phyloP scores from a whole-genome alignment of 2,888 invertebrate species.

The Lasioglossum leucozonium region DNA sequence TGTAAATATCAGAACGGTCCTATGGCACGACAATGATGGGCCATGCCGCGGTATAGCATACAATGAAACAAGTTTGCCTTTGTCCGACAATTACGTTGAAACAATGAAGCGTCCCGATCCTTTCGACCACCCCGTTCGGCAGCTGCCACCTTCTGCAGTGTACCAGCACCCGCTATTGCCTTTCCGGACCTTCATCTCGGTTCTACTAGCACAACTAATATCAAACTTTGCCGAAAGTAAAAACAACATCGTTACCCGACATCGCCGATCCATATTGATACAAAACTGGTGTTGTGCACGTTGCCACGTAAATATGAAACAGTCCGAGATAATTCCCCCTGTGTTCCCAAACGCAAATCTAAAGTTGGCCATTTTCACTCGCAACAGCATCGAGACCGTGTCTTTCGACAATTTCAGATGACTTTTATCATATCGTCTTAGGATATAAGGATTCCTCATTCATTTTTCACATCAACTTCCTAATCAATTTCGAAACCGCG shows the following conservation, averaged over 20 bases:
- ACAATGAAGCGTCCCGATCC: slow-evolving; percentile 77
- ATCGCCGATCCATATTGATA: slow-evolving; percentile 37
- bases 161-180: slow-evolving; percentile 39
- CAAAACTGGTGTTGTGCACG: slow-evolving; percentile 11
- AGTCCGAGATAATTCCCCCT: neutral
- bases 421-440: neutral
- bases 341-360: neutral
- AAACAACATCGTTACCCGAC: slow-evolving; percentile 50
- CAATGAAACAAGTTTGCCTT: slow-evolving; percentile 83
- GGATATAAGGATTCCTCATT: too few species aligned
- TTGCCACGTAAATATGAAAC: neutral
- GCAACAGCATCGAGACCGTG: neutral
- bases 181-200: slow-evolving; percentile 47
- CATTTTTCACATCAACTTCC: too few species aligned
- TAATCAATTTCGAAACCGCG: too few species aligned
- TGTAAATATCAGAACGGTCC: slow-evolving; percentile 61
- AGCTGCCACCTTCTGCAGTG: slow-evolving; percentile 58
- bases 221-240: slow-evolving; percentile 79
- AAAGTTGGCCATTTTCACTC: neutral
- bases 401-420: neutral
- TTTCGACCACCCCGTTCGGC: slow-evolving; percentile 60
- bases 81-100: slow-evolving; percentile 81
- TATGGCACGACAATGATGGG: slow-evolving; percentile 9
- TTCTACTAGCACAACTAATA: slow-evolving; percentile 78
- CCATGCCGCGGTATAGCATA: slow-evolving; percentile 61